phyloP scores from a whole-genome alignment of 2,797 vertebrate species.

The Cirrhinus mrigala region DNA sequence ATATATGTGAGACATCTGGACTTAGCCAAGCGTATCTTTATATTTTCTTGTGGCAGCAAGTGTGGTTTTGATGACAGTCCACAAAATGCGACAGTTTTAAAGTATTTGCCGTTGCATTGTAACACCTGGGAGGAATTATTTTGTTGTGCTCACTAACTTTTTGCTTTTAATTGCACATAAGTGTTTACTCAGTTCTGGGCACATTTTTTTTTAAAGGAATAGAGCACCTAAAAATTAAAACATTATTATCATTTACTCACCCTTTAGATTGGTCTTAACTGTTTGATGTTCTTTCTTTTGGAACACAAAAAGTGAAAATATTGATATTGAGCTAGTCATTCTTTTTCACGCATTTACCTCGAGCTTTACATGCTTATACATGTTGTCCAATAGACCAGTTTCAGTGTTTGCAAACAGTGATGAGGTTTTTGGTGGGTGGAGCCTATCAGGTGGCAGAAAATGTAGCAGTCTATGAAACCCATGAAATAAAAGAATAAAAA shows the following conservation, averaged over 20 bases:
- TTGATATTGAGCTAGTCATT: neutral
- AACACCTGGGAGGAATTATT: constrained; percentile 45
- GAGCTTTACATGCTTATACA: neutral
- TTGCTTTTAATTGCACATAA: neutral
- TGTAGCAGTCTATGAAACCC: no score
- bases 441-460: no score
- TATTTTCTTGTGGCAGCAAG: constrained; percentile 42
- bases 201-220: constrained; percentile 1
- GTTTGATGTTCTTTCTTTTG: neutral
- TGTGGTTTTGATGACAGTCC: constrained; percentile 47
- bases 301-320: neutral
- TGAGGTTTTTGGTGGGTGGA: no score
- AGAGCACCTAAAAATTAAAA: neutral
- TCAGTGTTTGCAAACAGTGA: no score
- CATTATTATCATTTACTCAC: neutral
- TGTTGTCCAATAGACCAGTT: no score
- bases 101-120: constrained; percentile 7
- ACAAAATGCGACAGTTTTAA: constrained; percentile 45
- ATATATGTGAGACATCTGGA: constrained; percentile 55
- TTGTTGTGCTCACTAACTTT: neutral
- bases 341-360: neutral
- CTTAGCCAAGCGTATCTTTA: constrained; percentile 49
- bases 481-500: no score
- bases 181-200: neutral
- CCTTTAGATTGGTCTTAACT: neutral